phyloP scores from a whole-genome alignment of 1,140 invertebrate genomes.

The Oncopodura yosiiana region DNA sequence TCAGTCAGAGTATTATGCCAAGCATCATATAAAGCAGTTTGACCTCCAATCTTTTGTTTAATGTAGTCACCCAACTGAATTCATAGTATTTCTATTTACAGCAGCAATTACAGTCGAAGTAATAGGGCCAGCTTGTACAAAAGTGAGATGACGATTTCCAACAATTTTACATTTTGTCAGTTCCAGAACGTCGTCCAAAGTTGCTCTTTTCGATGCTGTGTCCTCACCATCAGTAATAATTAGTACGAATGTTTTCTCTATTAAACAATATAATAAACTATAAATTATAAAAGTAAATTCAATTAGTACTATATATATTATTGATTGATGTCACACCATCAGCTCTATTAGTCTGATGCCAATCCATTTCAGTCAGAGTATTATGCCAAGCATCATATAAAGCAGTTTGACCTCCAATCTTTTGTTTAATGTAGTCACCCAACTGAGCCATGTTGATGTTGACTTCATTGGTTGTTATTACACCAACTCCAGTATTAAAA shows the following conservation, averaged over 20 bases:
- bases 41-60: neutral
- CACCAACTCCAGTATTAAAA: neutral
- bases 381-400: conserved; percentile 8
- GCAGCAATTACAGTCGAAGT: neutral
- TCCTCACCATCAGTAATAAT: conserved; percentile 1
- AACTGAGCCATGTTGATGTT: conserved; percentile 2
- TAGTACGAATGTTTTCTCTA: neutral
- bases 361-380: conserved; percentile 5
- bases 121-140: conserved; percentile 2
- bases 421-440: neutral
- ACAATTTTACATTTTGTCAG: neutral
- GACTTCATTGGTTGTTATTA: conserved; percentile 4
- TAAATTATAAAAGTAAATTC: neutral
- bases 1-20: neutral
- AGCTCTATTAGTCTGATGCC: too few species aligned
- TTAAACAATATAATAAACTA: neutral
- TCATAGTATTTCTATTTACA: neutral
- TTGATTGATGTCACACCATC: too few species aligned
- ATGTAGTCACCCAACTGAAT: neutral
- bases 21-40: conserved; percentile 13
- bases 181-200: neutral
- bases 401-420: neutral
- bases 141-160: conserved; percentile 4
- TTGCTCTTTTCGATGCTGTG: neutral
- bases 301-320: conserved; percentile 1